Base-by-base conservation (phyloP, 2,888 invertebrate genomes). In the Xanthorhoe spadicearia region DNA sequence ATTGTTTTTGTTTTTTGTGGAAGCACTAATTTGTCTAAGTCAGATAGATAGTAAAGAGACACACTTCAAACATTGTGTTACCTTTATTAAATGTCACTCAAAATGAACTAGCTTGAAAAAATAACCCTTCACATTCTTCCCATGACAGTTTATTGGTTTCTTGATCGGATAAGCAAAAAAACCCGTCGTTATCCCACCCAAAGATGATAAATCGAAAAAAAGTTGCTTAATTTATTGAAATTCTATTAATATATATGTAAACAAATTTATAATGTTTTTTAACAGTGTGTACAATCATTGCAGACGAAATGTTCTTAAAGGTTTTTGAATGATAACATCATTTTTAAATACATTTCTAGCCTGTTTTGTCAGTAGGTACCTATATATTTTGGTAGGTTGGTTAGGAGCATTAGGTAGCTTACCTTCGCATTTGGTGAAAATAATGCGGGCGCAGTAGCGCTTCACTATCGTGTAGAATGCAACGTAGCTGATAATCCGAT, bases 401-500 rank as follows among this genome's bases (percentile, higher is more conserved):
- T 10, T 38, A 38, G 35, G 8, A 10, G 9, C 10, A 13, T 43
- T 43, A 43, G 38, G 38, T 43, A 2, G 13, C 0, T 13, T 13
- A 13, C 38, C 38, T 46, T 32, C 68, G 69, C 72, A 77, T 72
- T 72, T 64, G 9, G 62, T 77, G 69, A 68, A 76, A 76, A 63
- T 67, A 68, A 85, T 83, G 83, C 84, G 83, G 85, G 86, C 60
- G 53, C 43, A 28, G 38, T 4, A 15, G 18, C 28, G 52, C n/a
- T 61, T 13, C 46, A 55, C 55, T 46, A 43, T 46, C 55, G 43
- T 46, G 38, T 48, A 32, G 48, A 78, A 76, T 78, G 79, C 80
- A 83, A 78, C 74, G 74, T 79, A 73, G 79, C 74, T 79, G 81
- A 80, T 80, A 81, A 23, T 74, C 77, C 78, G 84, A 85, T 86